Evolutionary conservation across 2,888 invertebrate species (phyloP).

Genomic region (Stenodema calcarata): DNA sequence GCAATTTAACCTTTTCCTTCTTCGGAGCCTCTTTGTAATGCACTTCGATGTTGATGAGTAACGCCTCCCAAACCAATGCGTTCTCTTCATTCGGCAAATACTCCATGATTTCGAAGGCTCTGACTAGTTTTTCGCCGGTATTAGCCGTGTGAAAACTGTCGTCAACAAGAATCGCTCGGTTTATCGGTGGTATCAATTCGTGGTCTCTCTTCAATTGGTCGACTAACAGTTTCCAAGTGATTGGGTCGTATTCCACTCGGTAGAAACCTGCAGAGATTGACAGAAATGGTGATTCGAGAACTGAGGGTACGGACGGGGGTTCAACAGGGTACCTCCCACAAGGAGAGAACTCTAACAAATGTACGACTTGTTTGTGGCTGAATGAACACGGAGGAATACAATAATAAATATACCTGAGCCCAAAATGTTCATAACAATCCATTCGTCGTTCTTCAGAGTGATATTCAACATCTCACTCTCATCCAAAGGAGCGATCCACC

Average conservation of each 20-base stretch:
- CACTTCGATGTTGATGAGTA: no score
- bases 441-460: not conserved
- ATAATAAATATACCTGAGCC: constrained; percentile 10
- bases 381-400: not conserved
- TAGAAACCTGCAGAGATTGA: not conserved
- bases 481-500: not conserved
- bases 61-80: no score
- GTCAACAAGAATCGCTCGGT: not conserved
- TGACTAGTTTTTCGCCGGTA: no score
- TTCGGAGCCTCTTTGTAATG: no score
- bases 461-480: not conserved
- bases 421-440: constrained; percentile 41
- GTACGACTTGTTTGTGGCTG: no score
- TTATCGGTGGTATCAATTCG: not conserved
- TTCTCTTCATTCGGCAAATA: no score
- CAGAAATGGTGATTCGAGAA: no score
- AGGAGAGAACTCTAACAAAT: no score
- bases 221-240: constrained; percentile 19
- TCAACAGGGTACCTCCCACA: no score
- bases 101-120: not conserved
- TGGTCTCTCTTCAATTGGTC: not conserved
- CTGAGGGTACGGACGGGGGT: no score
- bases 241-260: constrained; percentile 17
- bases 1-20: no score
- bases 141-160: not conserved